These are phyloP conservation scores for Sandelia bainsii DNA, from an alignment of 2,797 vertebrate species.

Conservation along the genomic window DNA sequence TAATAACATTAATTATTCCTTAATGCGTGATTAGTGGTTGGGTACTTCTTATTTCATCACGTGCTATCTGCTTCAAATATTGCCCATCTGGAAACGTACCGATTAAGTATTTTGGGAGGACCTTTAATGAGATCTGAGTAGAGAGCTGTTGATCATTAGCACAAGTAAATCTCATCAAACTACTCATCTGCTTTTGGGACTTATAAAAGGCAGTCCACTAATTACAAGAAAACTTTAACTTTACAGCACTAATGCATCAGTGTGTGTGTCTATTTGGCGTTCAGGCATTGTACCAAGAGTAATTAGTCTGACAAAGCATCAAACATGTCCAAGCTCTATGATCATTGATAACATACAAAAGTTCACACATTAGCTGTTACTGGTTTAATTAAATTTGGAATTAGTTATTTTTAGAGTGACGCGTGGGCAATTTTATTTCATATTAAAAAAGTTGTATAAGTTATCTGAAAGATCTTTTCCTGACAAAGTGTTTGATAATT, in stretches of 20 bases:
- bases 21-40: slow-evolving; percentile 16
- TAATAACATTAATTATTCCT: slow-evolving; percentile 1
- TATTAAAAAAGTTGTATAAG: not conserved
- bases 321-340: slow-evolving; percentile 15
- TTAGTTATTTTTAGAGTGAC: not conserved
- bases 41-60: slow-evolving; percentile 26
- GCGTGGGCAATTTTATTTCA: not conserved
- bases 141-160: slow-evolving; percentile 14
- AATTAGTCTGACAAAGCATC: slow-evolving; percentile 40
- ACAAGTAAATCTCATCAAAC: slow-evolving; percentile 28
- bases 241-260: slow-evolving; percentile 9
- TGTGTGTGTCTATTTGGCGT: slow-evolving; percentile 9
- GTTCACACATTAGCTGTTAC: not conserved
- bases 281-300: slow-evolving; percentile 18
- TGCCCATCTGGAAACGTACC: slow-evolving; percentile 20
- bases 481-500: not conserved
- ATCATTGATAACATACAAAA: slow-evolving; percentile 24
- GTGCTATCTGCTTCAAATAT: slow-evolving; percentile 25
- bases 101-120: slow-evolving; percentile 26
- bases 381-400: slow-evolving; percentile 24
- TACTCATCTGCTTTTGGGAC: slow-evolving; percentile 42
- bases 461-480: not conserved
- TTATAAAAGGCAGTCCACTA: slow-evolving; percentile 28
- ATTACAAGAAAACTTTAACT: slow-evolving; percentile 31
- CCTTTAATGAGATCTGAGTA: slow-evolving; percentile 38